Percentiles rank a stretch among this genome's conserved stretches.
Evolutionary conservation across 2,113 vertebrate species (phyloP).

Genomic region (Donacobius atricapilla): DNA sequence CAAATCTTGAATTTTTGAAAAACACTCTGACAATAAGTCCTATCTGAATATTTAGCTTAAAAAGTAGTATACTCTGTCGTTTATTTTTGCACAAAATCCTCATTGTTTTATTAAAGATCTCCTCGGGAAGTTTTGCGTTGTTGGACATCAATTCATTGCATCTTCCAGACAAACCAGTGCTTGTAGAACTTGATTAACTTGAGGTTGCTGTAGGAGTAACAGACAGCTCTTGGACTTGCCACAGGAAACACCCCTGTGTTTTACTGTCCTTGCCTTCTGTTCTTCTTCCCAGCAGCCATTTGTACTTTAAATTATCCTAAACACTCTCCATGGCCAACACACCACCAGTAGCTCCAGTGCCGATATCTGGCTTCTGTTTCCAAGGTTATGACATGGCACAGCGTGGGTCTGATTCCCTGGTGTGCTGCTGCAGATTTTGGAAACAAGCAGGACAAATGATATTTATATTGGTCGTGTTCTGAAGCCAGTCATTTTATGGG

Average conservation of each 20-base stretch:
- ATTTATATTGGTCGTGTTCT: neutral
- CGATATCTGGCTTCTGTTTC: neutral
- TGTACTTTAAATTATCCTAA: neutral
- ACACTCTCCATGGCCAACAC: neutral
- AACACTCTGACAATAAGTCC: neutral
- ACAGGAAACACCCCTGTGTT: fast-evolving
- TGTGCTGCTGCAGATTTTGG: neutral
- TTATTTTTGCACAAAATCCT: neutral
- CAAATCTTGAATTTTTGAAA: neutral
- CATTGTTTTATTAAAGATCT: neutral
- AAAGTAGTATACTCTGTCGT: neutral
- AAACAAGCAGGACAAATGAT: neutral
- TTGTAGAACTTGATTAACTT: neutral
- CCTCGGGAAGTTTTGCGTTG: neutral
- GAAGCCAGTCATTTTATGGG: neutral
- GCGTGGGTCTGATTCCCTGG: neutral
- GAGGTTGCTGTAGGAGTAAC: neutral
- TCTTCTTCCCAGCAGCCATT: neutral
- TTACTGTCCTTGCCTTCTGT: neutral
- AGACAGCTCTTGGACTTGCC: neutral
- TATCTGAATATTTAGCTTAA: neutral
- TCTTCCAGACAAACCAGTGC: neutral
- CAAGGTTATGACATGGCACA: neutral
- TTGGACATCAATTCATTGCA: neutral
- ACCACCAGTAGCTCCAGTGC: neutral